Evolutionary conservation across 2,888 invertebrate species (phyloP).

Genomic region (Tetanocera ferruginea): DNA sequence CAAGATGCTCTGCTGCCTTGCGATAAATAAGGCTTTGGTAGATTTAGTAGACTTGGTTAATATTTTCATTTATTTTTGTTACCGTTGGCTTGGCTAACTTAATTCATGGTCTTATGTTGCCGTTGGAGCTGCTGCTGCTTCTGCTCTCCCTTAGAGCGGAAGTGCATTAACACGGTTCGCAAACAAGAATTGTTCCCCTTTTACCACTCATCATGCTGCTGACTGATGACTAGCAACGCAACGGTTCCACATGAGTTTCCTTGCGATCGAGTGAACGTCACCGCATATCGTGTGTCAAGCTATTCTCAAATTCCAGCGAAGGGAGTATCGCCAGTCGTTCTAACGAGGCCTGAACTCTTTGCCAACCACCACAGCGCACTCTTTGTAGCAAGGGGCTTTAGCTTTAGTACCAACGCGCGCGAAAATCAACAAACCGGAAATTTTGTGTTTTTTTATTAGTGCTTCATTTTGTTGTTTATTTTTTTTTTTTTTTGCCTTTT

Average conservation of each 20-base stretch:
- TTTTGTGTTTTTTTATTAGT: constrained; percentile 3
- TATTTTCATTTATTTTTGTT: neutral
- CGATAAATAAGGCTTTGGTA: neutral
- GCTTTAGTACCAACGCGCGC: constrained; percentile 11
- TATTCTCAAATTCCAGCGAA: constrained; percentile 24
- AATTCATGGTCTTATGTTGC: neutral
- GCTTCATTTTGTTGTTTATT: neutral
- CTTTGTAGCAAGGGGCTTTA: neutral
- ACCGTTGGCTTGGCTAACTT: neutral
- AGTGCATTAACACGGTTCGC: constrained; percentile 14
- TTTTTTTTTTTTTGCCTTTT: neutral
- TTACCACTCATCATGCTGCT: too few species aligned
- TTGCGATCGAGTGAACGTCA: neutral
- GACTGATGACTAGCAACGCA: too few species aligned
- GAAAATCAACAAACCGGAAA: constrained; percentile 38
- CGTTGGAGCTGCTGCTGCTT: neutral
- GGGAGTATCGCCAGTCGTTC: neutral
- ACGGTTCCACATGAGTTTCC: constrained; percentile 31
- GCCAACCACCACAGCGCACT: neutral
- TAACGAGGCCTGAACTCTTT: constrained; percentile 1
- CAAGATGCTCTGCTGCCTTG: neutral
- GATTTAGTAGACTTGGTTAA: neutral
- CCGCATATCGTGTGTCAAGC: constrained; percentile 10
- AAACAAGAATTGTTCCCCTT: too few species aligned
- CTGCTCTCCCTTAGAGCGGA: neutral